phyloP scores from a whole-genome alignment of 2,113 vertebrate species.

The Charadrius vociferus region DNA sequence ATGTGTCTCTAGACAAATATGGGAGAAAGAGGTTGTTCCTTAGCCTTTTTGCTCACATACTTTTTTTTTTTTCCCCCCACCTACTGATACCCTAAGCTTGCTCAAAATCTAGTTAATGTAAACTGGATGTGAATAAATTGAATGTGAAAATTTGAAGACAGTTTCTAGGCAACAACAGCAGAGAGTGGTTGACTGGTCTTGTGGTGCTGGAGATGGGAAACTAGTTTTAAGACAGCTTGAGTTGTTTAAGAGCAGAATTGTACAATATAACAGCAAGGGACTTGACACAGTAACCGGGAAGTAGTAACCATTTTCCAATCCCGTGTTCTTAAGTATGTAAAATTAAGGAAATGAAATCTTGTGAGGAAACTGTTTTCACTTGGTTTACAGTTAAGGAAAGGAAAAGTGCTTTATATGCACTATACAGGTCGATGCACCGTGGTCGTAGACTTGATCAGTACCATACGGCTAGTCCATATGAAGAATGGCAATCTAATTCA shows the following conservation, averaged over 20 bases:
- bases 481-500: neutral
- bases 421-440: accelerated
- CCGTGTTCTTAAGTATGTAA: neutral
- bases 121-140: neutral
- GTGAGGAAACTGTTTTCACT: neutral
- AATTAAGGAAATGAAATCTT: neutral
- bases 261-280: neutral
- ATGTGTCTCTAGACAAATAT: neutral
- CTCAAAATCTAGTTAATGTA: neutral
- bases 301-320: neutral
- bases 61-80: too few relatives aligned
- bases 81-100: neutral
- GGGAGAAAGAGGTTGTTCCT: neutral
- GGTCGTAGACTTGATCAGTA: neutral
- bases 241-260: neutral
- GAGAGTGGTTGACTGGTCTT: neutral
- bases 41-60: neutral
- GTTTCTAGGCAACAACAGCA: neutral
- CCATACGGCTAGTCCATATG: neutral
- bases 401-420: neutral
- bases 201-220: neutral
- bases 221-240: neutral
- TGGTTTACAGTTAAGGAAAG: neutral
- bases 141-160: neutral
- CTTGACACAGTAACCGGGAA: neutral